A percentile compares a stretch with the other conserved stretches of the same genome.
Evolutionary conservation across 2,888 invertebrate species (phyloP).

Genomic region (Cerceris rybyensis): DNA sequence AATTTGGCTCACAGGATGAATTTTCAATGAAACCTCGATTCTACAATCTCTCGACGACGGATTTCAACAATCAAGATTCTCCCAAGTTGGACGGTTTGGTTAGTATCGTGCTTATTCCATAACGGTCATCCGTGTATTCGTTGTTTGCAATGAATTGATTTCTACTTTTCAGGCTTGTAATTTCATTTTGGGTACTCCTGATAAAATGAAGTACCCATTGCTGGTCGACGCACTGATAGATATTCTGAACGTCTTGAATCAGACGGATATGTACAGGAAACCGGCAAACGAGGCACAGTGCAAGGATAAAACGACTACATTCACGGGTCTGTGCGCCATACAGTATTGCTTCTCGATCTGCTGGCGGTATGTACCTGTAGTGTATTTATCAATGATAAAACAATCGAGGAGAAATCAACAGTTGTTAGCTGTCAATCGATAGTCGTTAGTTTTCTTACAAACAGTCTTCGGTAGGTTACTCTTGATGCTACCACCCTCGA

Average conservation of each 20-base stretch:
- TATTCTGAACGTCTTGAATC: conserved; percentile 91
- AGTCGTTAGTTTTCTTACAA: not conserved
- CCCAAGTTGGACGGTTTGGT: conserved; percentile 94
- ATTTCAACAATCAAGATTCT: conserved; percentile 89
- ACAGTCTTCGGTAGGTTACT: conserved; percentile 85
- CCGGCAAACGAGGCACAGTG: conserved; percentile 60
- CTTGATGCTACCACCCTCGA: conserved; percentile 94
- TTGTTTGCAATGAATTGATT: not conserved
- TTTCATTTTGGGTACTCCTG: conserved; percentile 95
- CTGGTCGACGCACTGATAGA: conserved; percentile 93
- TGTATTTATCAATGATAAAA: no score
- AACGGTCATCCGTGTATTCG: not conserved
- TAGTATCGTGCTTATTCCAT: conserved; percentile 16
- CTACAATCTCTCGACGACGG: conserved; percentile 93
- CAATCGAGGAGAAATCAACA: no score
- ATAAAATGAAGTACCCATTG: conserved; percentile 93
- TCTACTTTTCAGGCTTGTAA: conserved; percentile 88
- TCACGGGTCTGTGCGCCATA: conserved; percentile 89
- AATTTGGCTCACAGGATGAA: conserved; percentile 85
- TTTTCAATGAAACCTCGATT: conserved; percentile 93
- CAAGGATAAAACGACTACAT: conserved; percentile 80
- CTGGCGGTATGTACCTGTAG: conserved; percentile 86
- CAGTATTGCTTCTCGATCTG: conserved; percentile 95
- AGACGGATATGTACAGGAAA: conserved; percentile 81
- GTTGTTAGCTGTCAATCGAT: no score